phyloP scores from a whole-genome alignment of 2,888 invertebrate genomes.

The Hoplodrina blanda region DNA sequence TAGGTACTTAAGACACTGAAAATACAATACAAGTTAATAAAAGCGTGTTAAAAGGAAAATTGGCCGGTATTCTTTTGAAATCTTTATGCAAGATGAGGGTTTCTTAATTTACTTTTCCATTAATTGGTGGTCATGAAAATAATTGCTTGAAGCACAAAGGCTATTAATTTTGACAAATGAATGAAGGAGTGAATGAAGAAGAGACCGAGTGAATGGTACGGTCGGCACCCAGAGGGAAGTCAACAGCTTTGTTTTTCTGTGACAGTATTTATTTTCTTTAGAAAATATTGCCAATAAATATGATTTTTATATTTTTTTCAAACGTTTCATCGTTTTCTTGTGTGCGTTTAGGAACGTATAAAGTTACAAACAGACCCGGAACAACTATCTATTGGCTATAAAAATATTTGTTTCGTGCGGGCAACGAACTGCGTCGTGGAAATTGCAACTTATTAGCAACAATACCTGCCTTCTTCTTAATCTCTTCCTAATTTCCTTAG shows the following conservation, averaged over 20 bases:
- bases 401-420: too few relatives aligned
- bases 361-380: too few relatives aligned
- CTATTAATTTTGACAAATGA: slow-evolving; percentile 66
- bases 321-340: too few relatives aligned
- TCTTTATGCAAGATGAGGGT: slow-evolving; percentile 49
- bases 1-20: not conserved
- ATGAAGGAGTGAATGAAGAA: slow-evolving; percentile 42
- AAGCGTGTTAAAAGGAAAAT: slow-evolving; percentile 42
- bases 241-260: slow-evolving; percentile 44
- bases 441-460: not conserved
- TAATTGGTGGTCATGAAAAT: slow-evolving; percentile 64
- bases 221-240: slow-evolving; percentile 6
- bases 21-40: slow-evolving; percentile 18
- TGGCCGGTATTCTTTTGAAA: slow-evolving; percentile 46
- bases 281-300: too few relatives aligned
- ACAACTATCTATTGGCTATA: too few relatives aligned
- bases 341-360: too few relatives aligned
- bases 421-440: too few relatives aligned
- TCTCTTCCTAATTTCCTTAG: slow-evolving; percentile 7
- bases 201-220: slow-evolving; percentile 41
- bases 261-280: slow-evolving; percentile 30
- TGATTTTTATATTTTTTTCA: too few relatives aligned
- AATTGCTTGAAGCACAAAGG: slow-evolving; percentile 63
- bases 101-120: slow-evolving; percentile 59
- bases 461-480: not conserved